A percentile compares a stretch with the other conserved stretches of the same genome.
Conservation (phyloP, 53 echinoderm and acorn worm genomes). For the Holothuria leucospilota region DNA sequence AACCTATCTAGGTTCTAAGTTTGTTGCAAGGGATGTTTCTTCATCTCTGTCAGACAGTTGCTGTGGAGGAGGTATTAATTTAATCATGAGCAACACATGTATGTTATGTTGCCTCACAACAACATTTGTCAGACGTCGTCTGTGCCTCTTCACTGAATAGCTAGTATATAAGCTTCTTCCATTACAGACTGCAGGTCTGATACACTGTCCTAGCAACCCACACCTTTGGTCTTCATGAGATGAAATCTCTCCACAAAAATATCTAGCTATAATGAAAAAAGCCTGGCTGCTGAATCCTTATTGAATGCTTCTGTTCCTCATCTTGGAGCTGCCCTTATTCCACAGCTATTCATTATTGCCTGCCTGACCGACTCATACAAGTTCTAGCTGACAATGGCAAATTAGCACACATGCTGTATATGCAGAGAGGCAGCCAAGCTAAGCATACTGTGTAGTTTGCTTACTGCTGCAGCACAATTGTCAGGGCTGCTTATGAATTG, state of each 20-base stretch:
- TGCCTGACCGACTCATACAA: constrained; percentile 37
- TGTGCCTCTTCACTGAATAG: not conserved
- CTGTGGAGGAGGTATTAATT: no score
- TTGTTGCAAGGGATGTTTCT: no score
- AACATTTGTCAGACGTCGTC: no score
- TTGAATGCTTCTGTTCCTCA: constrained; percentile 29
- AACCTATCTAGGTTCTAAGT: no score
- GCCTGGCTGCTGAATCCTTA: constrained; percentile 46
- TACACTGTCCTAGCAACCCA: constrained; percentile 32
- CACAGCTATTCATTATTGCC: constrained; percentile 27
- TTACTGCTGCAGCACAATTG: constrained; percentile 14
- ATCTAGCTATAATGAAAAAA: constrained; percentile 45
- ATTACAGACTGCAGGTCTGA: not conserved
- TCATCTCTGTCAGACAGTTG: no score
- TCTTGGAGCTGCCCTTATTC: constrained; percentile 39
- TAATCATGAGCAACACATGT: no score
- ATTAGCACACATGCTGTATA: constrained; percentile 33
- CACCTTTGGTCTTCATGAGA: constrained; percentile 36
- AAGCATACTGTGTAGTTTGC: not conserved
- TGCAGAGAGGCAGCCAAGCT: constrained; percentile 12
- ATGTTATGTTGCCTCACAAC: no score
- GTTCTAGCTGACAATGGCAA: constrained; percentile 38
- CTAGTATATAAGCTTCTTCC: constrained; percentile 5
- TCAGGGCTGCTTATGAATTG: constrained; percentile 51
- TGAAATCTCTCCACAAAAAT: constrained; percentile 36